Percentiles rank a stretch among this genome's conserved stretches.
These are phyloP conservation scores for Sepioteuthis lessoniana DNA, from an alignment of 2,888 invertebrate species.

Conservation along the genomic window DNA sequence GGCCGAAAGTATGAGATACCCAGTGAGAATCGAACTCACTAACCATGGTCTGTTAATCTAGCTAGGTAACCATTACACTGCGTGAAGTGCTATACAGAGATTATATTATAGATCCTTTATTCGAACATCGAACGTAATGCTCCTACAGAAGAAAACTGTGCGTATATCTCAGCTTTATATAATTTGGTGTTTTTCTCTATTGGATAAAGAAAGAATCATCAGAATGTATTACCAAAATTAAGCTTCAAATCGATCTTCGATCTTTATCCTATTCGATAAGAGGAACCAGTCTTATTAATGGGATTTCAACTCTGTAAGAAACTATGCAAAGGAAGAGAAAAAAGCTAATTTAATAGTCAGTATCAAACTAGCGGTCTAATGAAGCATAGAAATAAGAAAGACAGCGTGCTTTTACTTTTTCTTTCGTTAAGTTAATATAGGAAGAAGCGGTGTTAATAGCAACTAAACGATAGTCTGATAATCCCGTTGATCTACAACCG, in stretches of 20 bases:
- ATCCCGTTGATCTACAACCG: constrained; percentile 8
- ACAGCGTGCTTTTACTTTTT: neutral
- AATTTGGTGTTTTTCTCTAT: neutral
- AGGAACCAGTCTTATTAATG: neutral
- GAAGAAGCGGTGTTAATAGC: neutral
- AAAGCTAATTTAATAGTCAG: neutral
- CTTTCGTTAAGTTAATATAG: neutral
- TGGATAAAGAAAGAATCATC: neutral
- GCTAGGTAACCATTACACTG: too few species aligned
- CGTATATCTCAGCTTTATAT: neutral
- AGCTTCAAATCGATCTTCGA: neutral
- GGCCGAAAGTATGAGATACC: too few species aligned
- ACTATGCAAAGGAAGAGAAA: neutral
- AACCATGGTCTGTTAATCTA: too few species aligned
- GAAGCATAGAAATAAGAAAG: neutral
- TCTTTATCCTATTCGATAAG: neutral
- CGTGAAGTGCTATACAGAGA: too few species aligned
- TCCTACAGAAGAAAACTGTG: neutral
- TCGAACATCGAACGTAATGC: neutral
- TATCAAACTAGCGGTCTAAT: neutral
- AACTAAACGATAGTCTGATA: neutral
- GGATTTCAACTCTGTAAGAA: neutral
- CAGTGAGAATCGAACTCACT: too few species aligned
- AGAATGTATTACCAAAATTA: neutral
- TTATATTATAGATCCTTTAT: neutral